Percentiles rank a stretch among this genome's conserved stretches.
These are phyloP conservation scores for Mastacembelus armatus DNA, from an alignment of 2,797 vertebrate genomes.

Conservation along the genomic window DNA sequence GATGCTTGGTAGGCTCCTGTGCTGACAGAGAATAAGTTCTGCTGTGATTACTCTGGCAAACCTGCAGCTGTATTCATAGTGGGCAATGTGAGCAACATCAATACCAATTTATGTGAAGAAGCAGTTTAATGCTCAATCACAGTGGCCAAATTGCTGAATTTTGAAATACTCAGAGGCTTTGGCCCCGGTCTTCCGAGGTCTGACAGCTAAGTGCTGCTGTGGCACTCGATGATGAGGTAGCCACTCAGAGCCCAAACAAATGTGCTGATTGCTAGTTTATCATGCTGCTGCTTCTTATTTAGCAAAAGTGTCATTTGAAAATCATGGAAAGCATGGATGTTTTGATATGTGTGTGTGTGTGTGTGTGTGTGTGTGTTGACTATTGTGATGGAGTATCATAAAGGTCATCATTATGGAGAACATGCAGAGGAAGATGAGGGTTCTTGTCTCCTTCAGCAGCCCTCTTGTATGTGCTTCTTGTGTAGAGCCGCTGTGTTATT, in stretches of 20 bases:
- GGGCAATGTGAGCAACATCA: too few species aligned
- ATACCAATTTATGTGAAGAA: conserved; percentile 24
- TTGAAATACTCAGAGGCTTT: conserved; percentile 24
- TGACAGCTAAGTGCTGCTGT: conserved; percentile 12
- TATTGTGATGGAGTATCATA: conserved; percentile 15
- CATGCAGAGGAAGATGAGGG: not conserved
- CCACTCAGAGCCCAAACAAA: conserved; percentile 26
- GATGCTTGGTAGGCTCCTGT: too few species aligned
- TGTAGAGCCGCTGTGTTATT: conserved; percentile 46
- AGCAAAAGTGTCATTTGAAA: conserved; percentile 26
- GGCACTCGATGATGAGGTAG: not conserved
- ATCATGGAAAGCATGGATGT: conserved; percentile 17
- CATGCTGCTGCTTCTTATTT: conserved; percentile 11
- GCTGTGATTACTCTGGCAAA: conserved; percentile 14
- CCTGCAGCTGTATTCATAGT: conserved; percentile 9
- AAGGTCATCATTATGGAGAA: conserved; percentile 37
- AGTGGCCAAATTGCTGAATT: conserved; percentile 20
- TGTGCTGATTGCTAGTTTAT: conserved; percentile 32
- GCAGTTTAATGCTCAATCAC: conserved; percentile 37
- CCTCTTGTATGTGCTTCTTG: conserved; percentile 29
- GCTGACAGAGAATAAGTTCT: conserved; percentile 1
- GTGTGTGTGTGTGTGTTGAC: not conserved
- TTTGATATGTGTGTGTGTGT: conserved; percentile 21
- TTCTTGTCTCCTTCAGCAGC: conserved; percentile 32
- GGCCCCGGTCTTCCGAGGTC: not conserved